Evolutionary conservation across 2,888 invertebrate genomes (phyloP).

Genomic region (Apamea anceps): DNA sequence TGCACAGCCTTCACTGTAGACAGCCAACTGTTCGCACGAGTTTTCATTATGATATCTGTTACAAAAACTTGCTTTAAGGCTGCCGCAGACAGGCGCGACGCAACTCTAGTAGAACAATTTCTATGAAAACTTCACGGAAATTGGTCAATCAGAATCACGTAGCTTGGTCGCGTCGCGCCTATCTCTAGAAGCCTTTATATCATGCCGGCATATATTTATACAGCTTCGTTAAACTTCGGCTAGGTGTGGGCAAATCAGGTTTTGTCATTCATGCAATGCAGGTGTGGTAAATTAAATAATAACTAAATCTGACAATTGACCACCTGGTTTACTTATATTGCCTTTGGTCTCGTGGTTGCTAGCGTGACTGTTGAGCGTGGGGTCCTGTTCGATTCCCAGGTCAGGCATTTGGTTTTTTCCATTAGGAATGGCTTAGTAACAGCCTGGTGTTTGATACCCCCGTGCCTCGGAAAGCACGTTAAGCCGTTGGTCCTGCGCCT

Average conservation of each 20-base stretch:
- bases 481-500: not conserved
- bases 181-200: not conserved
- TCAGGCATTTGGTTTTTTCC: not conserved
- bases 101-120: not conserved
- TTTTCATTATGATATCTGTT: slow-evolving; percentile 50
- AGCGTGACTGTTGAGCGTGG: not conserved
- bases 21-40: slow-evolving; percentile 46
- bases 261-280: slow-evolving; percentile 37
- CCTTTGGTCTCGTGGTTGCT: not conserved
- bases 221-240: slow-evolving; percentile 7
- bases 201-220: slow-evolving; percentile 9
- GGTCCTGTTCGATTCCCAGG: not conserved
- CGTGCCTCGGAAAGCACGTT: not conserved
- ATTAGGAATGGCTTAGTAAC: not conserved
- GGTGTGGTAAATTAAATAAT: slow-evolving; percentile 33
- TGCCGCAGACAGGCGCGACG: not conserved
- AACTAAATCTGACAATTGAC: slow-evolving; percentile 14
- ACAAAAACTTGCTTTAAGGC: slow-evolving; percentile 42
- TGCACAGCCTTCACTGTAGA: slow-evolving; percentile 20
- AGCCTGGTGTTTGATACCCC: not conserved
- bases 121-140: not conserved
- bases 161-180: no score
- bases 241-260: slow-evolving; percentile 42
- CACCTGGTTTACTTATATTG: slow-evolving; percentile 26
- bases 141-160: not conserved